Conservation (phyloP, 2,888 invertebrate species). For the Pristionchus entomophagus region DNA sequence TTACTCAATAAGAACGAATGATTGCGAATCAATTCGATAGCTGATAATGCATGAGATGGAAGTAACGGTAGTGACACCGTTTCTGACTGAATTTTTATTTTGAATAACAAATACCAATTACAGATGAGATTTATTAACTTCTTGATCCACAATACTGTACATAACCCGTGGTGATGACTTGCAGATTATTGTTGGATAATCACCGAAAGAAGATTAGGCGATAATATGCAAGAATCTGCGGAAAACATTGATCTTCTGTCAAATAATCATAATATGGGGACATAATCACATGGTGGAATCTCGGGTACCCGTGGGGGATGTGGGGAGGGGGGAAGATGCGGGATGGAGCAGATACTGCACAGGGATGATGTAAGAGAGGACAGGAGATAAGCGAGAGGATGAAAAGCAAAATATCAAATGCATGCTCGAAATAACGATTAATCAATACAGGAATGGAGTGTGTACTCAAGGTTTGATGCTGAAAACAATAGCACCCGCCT, state of each 20-base stretch:
- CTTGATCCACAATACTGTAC: constrained; percentile 12
- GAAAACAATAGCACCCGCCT: too few relatives aligned
- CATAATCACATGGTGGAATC: neutral
- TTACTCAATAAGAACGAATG: too few relatives aligned
- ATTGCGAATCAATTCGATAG: too few relatives aligned
- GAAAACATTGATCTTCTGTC: neutral
- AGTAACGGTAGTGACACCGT: too few relatives aligned
- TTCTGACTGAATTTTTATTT: too few relatives aligned
- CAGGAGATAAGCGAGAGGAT: neutral
- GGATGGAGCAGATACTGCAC: neutral
- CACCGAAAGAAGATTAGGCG: neutral
- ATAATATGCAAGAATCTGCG: neutral
- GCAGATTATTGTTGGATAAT: neutral
- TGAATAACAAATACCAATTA: too few relatives aligned
- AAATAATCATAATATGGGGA: neutral
- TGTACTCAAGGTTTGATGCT: too few relatives aligned
- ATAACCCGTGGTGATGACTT: constrained; percentile 3
- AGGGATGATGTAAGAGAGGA: neutral
- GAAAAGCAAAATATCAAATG: neutral
- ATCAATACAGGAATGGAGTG: neutral
- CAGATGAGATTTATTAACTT: neutral
- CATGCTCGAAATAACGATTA: neutral
- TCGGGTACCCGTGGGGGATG: neutral
- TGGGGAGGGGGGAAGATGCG: neutral
- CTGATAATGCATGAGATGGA: too few relatives aligned